Percentiles rank a stretch among this genome's conserved stretches.
Conservation (phyloP, 2,888 invertebrate species). For the Ypsolopha scabrella region DNA sequence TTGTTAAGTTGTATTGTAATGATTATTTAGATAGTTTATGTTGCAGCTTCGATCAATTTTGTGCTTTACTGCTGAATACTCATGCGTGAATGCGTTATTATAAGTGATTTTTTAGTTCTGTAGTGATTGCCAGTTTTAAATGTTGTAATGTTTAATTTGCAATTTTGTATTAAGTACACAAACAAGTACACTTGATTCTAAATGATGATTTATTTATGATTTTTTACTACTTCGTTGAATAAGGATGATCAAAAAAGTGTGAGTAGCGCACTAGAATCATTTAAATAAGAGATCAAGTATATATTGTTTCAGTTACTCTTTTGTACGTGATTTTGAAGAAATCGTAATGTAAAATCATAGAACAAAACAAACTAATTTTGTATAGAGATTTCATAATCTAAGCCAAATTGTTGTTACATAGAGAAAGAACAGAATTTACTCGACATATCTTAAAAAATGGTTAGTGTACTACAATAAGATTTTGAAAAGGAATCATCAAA, state of each 20-base stretch:
- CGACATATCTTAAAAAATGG: slow-evolving; percentile 70
- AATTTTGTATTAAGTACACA: slow-evolving; percentile 61
- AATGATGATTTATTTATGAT: slow-evolving; percentile 39
- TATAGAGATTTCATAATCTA: slow-evolving; percentile 46
- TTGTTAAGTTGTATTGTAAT: slow-evolving; percentile 21
- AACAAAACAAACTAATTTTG: slow-evolving; percentile 35
- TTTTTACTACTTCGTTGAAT: background rate
- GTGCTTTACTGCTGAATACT: slow-evolving; percentile 69
- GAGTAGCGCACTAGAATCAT: slow-evolving; percentile 4
- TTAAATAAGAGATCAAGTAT: slow-evolving; percentile 15
- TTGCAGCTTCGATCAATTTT: slow-evolving; percentile 68
- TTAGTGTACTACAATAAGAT: slow-evolving; percentile 70
- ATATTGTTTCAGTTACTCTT: slow-evolving; percentile 20
- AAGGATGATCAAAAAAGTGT: background rate
- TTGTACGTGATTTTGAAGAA: slow-evolving; percentile 37
- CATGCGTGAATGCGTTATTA: slow-evolving; percentile 64
- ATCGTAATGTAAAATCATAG: slow-evolving; percentile 33
- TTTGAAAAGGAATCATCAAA: slow-evolving; percentile 57
- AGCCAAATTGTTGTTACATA: slow-evolving; percentile 65
- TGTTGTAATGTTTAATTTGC: slow-evolving; percentile 41
- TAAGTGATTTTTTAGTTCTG: slow-evolving; percentile 42
- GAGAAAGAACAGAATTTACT: slow-evolving; percentile 68
- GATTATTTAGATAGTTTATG: slow-evolving; percentile 44
- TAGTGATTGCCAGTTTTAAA: slow-evolving; percentile 32
- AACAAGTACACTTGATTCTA: slow-evolving; percentile 63